These are phyloP conservation scores for Heteronetta atricapilla DNA, from an alignment of 2,113 vertebrate species.

Conservation along the genomic window DNA sequence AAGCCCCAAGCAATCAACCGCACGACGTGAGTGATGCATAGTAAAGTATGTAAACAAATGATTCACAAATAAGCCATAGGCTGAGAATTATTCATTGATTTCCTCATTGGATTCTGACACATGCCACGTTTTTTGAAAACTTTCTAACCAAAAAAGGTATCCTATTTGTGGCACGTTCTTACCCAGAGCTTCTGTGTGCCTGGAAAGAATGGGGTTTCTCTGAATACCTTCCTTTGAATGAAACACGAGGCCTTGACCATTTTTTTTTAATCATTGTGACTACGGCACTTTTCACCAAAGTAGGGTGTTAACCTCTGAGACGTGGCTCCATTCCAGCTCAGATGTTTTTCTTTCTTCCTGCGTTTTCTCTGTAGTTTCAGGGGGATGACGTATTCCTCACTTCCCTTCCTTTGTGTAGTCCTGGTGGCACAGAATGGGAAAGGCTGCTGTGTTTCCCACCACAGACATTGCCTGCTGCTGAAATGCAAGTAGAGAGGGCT, in stretches of 20 bases:
- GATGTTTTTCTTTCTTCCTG: constrained; percentile 56
- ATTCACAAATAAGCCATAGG: constrained; percentile 14
- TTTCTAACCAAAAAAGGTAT: neutral
- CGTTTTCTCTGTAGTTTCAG: constrained; percentile 53
- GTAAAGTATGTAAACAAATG: neutral
- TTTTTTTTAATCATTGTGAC: neutral
- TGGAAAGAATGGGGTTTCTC: neutral
- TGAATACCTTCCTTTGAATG: neutral
- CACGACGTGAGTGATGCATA: neutral
- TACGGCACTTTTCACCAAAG: neutral
- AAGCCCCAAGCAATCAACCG: neutral
- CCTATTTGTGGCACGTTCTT: neutral
- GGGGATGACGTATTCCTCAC: constrained; percentile 45
- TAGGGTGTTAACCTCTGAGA: constrained; percentile 51
- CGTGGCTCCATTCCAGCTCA: constrained; percentile 2
- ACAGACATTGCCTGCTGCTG: neutral
- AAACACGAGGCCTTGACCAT: neutral
- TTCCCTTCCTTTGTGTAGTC: constrained; percentile 58
- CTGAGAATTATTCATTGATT: neutral
- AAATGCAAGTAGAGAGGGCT: neutral
- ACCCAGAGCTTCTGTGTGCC: neutral
- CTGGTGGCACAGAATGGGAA: constrained; percentile 39
- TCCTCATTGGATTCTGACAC: constrained; percentile 14
- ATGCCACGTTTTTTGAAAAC: neutral
- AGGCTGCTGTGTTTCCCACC: constrained; percentile 33